These are phyloP conservation scores for Itoplectis maculator DNA, from an alignment of 2,888 invertebrate genomes.

Conservation along the genomic window DNA sequence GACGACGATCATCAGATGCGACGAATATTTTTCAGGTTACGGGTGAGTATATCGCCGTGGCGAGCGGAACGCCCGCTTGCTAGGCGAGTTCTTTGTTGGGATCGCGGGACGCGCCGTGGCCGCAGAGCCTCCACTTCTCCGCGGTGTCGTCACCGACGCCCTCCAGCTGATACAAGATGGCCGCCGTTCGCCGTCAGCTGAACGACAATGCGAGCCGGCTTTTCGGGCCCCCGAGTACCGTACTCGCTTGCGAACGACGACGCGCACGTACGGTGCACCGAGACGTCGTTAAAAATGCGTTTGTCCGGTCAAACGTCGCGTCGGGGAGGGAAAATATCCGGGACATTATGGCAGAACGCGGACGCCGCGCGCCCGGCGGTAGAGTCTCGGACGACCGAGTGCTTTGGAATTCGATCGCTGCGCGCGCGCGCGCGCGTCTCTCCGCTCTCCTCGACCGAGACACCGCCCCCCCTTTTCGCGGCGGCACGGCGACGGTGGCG, in stretches of 20 bases:
- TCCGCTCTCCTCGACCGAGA: slow-evolving; percentile 29
- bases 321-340: slow-evolving; percentile 32
- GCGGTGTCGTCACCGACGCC: slow-evolving; percentile 71
- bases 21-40: slow-evolving; percentile 17
- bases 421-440: no score
- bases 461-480: no score
- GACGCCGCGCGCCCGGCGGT: slow-evolving; percentile 15
- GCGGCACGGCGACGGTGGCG: no score
- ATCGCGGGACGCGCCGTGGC: slow-evolving; percentile 14
- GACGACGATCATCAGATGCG: neutral
- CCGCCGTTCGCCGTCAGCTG: slow-evolving; percentile 65
- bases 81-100: slow-evolving; percentile 55
- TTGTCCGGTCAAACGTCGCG: slow-evolving; percentile 20
- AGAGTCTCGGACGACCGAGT: slow-evolving; percentile 51
- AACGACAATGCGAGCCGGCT: slow-evolving; percentile 62
- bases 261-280: slow-evolving; percentile 8
- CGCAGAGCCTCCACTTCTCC: slow-evolving; percentile 60
- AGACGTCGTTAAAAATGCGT: slow-evolving; percentile 3
- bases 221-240: slow-evolving; percentile 30
- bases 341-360: slow-evolving; percentile 42
- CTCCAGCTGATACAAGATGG: slow-evolving; percentile 71
- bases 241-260: slow-evolving; percentile 19
- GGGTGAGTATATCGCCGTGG: neutral
- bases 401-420: slow-evolving; percentile 39
- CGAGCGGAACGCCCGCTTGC: neutral